Conservation (phyloP, 2,888 invertebrate genomes). For the Chaetogeoica ovagalla region DNA sequence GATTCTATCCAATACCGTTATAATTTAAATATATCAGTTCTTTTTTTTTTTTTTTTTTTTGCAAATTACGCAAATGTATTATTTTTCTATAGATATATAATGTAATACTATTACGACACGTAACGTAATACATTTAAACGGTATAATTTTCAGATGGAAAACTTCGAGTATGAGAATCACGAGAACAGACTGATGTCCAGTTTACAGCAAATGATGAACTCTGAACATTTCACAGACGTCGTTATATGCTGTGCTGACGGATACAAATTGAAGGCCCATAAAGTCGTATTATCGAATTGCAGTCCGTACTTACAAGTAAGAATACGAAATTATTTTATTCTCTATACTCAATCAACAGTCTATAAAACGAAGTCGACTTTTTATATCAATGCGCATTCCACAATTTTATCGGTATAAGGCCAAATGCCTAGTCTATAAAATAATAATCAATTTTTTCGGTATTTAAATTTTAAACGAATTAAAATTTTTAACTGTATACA, state of each 20-base stretch:
- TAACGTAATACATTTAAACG: background rate
- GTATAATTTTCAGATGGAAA: conserved; percentile 52
- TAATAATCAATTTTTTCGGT: background rate
- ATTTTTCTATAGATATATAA: background rate
- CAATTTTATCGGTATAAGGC: background rate
- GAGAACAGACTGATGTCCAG: conserved; percentile 56
- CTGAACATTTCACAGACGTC: conserved; percentile 67
- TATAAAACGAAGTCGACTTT: background rate
- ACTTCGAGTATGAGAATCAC: conserved; percentile 55
- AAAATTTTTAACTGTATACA: background rate
- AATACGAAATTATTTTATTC: background rate
- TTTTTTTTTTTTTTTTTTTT: too few relatives aligned
- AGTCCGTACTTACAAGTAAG: conserved; percentile 70
- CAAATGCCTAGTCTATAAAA: too few relatives aligned
- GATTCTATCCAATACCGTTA: background rate
- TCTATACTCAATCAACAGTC: background rate
- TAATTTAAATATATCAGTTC: too few relatives aligned
- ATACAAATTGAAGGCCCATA: conserved; percentile 67
- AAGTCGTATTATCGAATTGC: conserved; percentile 70
- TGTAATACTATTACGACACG: background rate
- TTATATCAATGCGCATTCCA: background rate
- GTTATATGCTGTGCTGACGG: conserved; percentile 68
- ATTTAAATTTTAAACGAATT: background rate
- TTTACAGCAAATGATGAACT: conserved; percentile 62
- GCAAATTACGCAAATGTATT: too few relatives aligned